Percentiles rank a stretch among this genome's conserved stretches.
Evolutionary conservation across 2,888 invertebrate species (phyloP).

Genomic region (Stenodema calcarata): DNA sequence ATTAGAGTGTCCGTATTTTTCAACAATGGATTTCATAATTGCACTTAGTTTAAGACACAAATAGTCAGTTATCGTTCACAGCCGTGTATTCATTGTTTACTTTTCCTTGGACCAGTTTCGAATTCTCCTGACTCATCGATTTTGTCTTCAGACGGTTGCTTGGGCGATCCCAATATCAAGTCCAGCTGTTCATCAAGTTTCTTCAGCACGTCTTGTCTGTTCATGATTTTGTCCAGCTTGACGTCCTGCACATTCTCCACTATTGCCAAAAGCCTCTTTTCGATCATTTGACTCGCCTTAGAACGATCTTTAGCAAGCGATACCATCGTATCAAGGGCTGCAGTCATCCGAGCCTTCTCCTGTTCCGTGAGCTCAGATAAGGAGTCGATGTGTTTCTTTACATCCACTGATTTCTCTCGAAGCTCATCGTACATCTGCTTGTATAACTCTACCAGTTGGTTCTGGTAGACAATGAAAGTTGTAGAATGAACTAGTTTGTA

Average conservation of each 20-base stretch:
- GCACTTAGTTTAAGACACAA: not conserved
- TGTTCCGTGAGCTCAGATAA: not conserved
- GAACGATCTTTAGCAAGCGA: not conserved
- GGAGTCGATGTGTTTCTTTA: not conserved
- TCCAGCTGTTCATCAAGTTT: conserved; percentile 1
- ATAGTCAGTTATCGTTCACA: not conserved
- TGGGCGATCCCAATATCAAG: not conserved
- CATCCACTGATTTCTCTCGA: not conserved
- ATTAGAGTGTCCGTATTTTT: no score
- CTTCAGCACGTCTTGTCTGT: conserved; percentile 5
- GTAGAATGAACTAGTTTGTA: no score
- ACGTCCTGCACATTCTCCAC: not conserved
- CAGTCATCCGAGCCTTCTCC: not conserved
- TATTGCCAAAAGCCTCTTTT: not conserved
- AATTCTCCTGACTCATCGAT: not conserved
- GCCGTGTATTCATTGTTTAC: not conserved
- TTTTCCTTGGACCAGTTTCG: not conserved
- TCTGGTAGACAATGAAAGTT: not conserved
- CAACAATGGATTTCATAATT: no score
- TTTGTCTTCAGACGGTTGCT: not conserved
- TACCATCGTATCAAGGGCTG: not conserved
- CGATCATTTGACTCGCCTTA: not conserved
- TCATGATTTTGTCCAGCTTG: not conserved
- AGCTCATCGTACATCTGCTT: conserved; percentile 4
- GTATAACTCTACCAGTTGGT: not conserved